These are phyloP conservation scores for Ataeniobius toweri DNA, from an alignment of 2,797 vertebrate species.

Conservation along the genomic window DNA sequence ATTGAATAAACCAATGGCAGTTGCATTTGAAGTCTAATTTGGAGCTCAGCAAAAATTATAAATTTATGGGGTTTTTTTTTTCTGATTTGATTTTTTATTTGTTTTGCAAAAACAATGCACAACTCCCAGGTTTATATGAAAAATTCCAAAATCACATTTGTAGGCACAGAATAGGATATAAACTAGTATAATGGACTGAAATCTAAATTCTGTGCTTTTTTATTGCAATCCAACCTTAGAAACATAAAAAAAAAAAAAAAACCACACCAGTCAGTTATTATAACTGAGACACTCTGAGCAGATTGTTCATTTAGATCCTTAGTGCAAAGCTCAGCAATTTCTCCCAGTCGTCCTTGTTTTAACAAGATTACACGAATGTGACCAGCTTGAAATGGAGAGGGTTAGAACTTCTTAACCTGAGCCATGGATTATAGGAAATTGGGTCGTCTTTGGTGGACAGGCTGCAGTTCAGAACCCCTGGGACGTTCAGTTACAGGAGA, in stretches of 20 bases:
- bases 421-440: slow-evolving; percentile 76
- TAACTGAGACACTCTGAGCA: slow-evolving; percentile 10
- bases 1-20: too few species aligned
- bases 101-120: not conserved
- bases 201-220: not conserved
- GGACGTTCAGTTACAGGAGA: slow-evolving; percentile 26
- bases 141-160: not conserved
- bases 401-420: slow-evolving; percentile 73
- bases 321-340: slow-evolving; percentile 69
- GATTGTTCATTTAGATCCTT: slow-evolving; percentile 61
- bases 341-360: slow-evolving; percentile 62
- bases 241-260: not conserved
- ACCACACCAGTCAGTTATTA: slow-evolving; percentile 12
- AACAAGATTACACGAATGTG: slow-evolving; percentile 75
- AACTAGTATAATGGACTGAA: not conserved
- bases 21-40: not conserved
- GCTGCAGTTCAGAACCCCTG: slow-evolving; percentile 14
- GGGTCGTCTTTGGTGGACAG: slow-evolving; percentile 69
- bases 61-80: not conserved
- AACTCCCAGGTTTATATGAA: not conserved
- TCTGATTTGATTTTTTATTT: not conserved
- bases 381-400: slow-evolving; percentile 27
- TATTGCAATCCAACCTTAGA: not conserved
- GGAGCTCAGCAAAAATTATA: not conserved
- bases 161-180: not conserved